Evolutionary conservation across 2,888 invertebrate species (phyloP).

Genomic region (Zaprionus obscuricornis): DNA sequence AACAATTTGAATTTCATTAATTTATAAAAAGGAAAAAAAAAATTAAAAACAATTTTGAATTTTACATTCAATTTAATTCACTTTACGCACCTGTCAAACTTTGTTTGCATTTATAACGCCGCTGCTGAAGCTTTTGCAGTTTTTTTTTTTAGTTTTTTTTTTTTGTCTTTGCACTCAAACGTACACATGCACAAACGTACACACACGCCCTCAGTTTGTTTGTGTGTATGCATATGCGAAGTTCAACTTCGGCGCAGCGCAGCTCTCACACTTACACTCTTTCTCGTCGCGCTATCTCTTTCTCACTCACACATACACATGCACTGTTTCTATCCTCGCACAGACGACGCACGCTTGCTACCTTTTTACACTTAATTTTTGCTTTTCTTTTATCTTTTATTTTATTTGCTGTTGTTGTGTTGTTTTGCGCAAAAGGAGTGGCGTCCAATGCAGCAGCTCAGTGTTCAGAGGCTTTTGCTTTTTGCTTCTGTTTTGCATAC

Average conservation of each 20-base stretch:
- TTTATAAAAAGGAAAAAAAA: too few relatives aligned
- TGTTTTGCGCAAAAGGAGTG: conserved; percentile 69
- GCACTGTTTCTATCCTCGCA: too few relatives aligned
- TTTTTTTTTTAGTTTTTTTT: too few relatives aligned
- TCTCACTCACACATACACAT: conserved; percentile 38
- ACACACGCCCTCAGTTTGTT: conserved; percentile 23
- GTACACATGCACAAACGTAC: conserved; percentile 5
- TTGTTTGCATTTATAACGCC: not conserved
- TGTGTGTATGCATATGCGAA: conserved; percentile 40
- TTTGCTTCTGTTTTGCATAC: conserved; percentile 34
- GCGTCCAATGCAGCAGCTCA: too few relatives aligned
- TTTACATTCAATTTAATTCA: conserved; percentile 14
- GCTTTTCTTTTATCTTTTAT: too few relatives aligned
- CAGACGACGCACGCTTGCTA: conserved; percentile 30
- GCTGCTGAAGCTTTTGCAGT: conserved; percentile 9
- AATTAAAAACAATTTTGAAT: too few relatives aligned
- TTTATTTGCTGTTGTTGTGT: too few relatives aligned
- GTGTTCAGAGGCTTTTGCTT: conserved; percentile 22
- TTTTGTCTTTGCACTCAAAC: conserved; percentile 18
- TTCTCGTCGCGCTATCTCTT: conserved; percentile 27
- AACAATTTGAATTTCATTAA: too few relatives aligned
- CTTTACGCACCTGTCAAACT: conserved; percentile 32
- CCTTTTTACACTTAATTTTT: conserved; percentile 52
- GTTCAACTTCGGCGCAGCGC: conserved; percentile 69
- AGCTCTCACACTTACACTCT: conserved; percentile 11